These are phyloP conservation scores for Thyatira batis DNA, from an alignment of 2,888 invertebrate genomes.

Conservation along the genomic window DNA sequence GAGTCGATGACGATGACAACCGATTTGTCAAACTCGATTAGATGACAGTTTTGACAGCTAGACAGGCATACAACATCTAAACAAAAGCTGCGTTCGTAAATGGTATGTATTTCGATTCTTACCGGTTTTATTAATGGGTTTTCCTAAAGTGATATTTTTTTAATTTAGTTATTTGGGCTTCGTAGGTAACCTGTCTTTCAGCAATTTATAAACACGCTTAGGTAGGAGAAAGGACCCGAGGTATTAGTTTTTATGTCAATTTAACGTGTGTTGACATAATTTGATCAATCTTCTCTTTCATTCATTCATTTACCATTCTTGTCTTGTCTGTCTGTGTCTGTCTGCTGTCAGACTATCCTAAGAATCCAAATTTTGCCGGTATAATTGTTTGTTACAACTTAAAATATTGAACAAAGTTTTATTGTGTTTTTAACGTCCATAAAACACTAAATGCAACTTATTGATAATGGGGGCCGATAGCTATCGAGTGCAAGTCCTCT, in stretches of 20 bases:
- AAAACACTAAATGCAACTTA: constrained; percentile 1
- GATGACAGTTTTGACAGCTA: not conserved
- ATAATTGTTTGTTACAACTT: not conserved
- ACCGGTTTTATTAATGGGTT: not conserved
- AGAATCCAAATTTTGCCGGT: not conserved
- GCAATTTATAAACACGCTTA: too few relatives aligned
- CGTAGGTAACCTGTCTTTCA: too few relatives aligned
- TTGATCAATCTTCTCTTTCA: not conserved
- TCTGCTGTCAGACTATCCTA: too few relatives aligned
- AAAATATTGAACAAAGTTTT: not conserved
- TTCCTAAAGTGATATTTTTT: not conserved
- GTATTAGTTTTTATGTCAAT: too few relatives aligned
- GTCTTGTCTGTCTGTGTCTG: too few relatives aligned
- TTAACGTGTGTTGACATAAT: too few relatives aligned
- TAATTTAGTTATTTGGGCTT: too few relatives aligned
- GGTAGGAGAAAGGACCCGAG: too few relatives aligned
- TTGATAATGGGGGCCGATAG: constrained; percentile 41
- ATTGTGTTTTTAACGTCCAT: not conserved
- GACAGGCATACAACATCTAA: not conserved
- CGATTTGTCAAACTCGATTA: constrained; percentile 33
- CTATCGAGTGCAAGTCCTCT: constrained; percentile 57
- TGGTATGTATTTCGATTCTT: not conserved
- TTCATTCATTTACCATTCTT: not conserved
- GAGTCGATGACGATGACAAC: constrained; percentile 47
- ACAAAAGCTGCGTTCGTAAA: not conserved